These are phyloP conservation scores for Anthophora plumipes DNA, from an alignment of 2,888 invertebrate species.

Conservation along the genomic window DNA sequence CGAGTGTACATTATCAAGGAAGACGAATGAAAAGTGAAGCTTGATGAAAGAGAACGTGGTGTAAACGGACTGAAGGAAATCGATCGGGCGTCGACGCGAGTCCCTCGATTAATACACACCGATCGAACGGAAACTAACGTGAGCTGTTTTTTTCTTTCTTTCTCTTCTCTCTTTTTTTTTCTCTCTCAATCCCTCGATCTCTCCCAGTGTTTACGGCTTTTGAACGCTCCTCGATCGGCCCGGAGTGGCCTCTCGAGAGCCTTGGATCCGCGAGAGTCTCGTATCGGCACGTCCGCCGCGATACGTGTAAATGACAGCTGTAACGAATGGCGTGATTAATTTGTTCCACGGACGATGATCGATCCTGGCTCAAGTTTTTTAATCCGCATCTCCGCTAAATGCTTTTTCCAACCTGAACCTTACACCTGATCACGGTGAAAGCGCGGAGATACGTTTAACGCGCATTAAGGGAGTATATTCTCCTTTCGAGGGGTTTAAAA, in stretches of 20 bases:
- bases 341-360: slow-evolving; percentile 64
- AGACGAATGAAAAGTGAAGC: too few species aligned
- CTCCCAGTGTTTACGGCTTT: slow-evolving; percentile 27
- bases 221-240: slow-evolving; percentile 33
- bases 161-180: not conserved
- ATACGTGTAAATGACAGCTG: slow-evolving; percentile 66
- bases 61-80: too few species aligned
- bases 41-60: too few species aligned
- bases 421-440: not conserved
- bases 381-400: not conserved
- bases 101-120: slow-evolving; percentile 20
- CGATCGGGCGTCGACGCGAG: slow-evolving; percentile 8
- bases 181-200: too few species aligned
- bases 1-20: too few species aligned
- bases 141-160: too few species aligned
- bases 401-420: slow-evolving; percentile 15
- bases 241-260: slow-evolving; percentile 35
- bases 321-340: slow-evolving; percentile 70
- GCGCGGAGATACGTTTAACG: not conserved
- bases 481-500: too few species aligned
- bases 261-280: slow-evolving; percentile 35
- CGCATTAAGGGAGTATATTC: too few species aligned
- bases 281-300: slow-evolving; percentile 41
- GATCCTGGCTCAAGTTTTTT: slow-evolving; percentile 59
- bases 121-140: slow-evolving; percentile 22